Evolutionary conservation across 1,140 invertebrate species (phyloP).

Genomic region (Dendroctonus valens): DNA sequence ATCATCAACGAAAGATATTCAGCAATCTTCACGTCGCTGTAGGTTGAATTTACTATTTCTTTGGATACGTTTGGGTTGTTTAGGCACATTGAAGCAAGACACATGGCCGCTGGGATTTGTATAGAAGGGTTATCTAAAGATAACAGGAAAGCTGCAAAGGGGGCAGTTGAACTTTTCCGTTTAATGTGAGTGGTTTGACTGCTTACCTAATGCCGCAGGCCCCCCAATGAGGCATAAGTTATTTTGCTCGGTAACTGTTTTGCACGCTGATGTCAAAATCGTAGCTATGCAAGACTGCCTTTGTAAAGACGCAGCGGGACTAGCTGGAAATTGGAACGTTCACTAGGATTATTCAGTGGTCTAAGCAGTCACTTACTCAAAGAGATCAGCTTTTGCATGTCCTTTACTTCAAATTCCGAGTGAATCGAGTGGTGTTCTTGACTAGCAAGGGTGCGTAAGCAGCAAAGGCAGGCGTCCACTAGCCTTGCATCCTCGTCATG

Average conservation of each 20-base stretch:
- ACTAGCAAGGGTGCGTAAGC: constrained; percentile 54
- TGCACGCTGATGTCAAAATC: constrained; percentile 71
- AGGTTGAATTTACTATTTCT: constrained; percentile 62
- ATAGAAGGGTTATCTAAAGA: constrained; percentile 65
- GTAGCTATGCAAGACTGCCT: constrained; percentile 75
- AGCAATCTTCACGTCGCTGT: constrained; percentile 67
- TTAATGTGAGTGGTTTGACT: no score
- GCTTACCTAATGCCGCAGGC: constrained; percentile 50
- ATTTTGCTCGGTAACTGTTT: constrained; percentile 68
- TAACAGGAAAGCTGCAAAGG: constrained; percentile 62
- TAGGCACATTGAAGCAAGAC: constrained; percentile 80
- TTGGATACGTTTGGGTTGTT: constrained; percentile 76
- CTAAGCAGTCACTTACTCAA: constrained; percentile 35
- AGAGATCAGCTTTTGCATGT: constrained; percentile 45
- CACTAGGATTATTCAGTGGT: no score
- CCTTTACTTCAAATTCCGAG: constrained; percentile 35
- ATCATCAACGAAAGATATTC: constrained; percentile 73
- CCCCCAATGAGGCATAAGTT: constrained; percentile 68
- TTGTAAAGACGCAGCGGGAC: constrained; percentile 42
- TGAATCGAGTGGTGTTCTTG: constrained; percentile 37
- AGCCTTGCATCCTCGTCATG: constrained; percentile 53
- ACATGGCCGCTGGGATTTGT: constrained; percentile 73
- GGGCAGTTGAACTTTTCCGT: background rate
- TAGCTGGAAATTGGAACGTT: constrained; percentile 29
- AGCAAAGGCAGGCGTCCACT: constrained; percentile 67